Base-by-base conservation (phyloP, 1,140 invertebrate species). In the Chionoecetes opilio region DNA sequence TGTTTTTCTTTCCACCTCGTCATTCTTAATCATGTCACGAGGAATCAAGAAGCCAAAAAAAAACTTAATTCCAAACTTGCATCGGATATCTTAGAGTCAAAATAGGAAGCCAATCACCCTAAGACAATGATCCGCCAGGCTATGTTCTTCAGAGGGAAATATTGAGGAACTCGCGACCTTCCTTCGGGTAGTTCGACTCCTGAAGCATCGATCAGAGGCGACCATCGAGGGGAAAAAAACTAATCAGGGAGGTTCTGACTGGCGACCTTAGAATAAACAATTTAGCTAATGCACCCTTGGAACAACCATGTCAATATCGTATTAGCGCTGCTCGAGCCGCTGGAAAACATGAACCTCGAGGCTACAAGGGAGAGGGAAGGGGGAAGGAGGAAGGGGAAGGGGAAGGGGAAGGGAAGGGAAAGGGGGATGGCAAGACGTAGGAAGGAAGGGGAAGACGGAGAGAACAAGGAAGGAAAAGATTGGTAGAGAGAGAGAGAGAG, bases 211-310 rank as follows among this genome's bases (percentile, higher is more conserved):
- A 75, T 75, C 63, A 34, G 29, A 26, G 34, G 63, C 53, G 63
- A 82, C 90, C 32, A 34, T 75, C 26, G 41, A n/a, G 53, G 38
- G 31, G 41, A 75, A 75, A 87, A 29, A 34, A 75, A 75, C n/a
- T 26, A 75, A 14, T 14, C 5, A 26, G n/a, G 63, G 63, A 75
- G 63, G 63, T 75, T 41, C 92, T 53, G 92, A 93, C 92, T 93
- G 34, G 82, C 82, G 92, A 89, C 93, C 93, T 94, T 84, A 94
- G 93, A 91, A 94, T 94, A 94, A 94, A 94, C 93, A 94, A 94
- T 94, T 94, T 94, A 94, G 93, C 82, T 94, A 94, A 94, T 94
- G 93, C 93, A 94, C 63, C 88, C 87, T 94, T 75, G 87, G 93
- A 94, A 90, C 93, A 84, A 63, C 87, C 63, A 89, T 84, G 93